Base-by-base conservation (phyloP, 1,140 invertebrate genomes). In the Zaprionus africanus region DNA sequence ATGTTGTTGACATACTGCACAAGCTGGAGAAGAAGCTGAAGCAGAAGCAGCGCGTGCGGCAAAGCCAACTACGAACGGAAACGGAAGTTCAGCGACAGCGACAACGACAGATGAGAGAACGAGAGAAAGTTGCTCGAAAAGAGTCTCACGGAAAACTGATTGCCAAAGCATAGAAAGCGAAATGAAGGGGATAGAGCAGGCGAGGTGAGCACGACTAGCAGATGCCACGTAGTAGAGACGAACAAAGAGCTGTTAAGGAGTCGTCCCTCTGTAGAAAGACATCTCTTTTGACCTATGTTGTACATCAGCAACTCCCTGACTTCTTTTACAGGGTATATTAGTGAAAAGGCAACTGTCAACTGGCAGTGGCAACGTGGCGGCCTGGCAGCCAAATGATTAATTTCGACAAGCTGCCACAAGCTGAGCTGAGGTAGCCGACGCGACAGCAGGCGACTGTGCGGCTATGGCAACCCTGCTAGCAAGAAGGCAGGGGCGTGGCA, bases 361-460 rank as follows among this genome's bases (percentile, higher is more conserved):
- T 38, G 36, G 13, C 36, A 5, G n/a, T 46, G 60, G 56, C 72
- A 62, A 57, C 70, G 53, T 59, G 61, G 71, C 64, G 78, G 61
- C 71, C 73, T 88, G 84, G 74, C 85, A 90, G 81, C 85, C 71
- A 84, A 88, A 88, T 88, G 84, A 88, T 90, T 88, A 88, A 88
- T 88, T 90, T 88, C 81, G 79, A 84, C 84, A 88, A 84, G 84
- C 84, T 87, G 84, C 84, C 84, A 84, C 84, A 90, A 84, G 73
- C 81, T 87, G 53, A 24, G 85, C 78, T 77, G 76, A 76, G 38
- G 31, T 68, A 31, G 24, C 31, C 41, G 31, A 43, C 22, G 24
- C 15, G 15, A 6, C 15, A 43, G 49, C 4, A 12, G 12, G 28
- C 12, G 15, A 31, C 24, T 22, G 19, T 4, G 36, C 13, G 17